Evolutionary conservation across 2,113 vertebrate species (phyloP), one percentile per base, ranked within the genome.

Genomic region (Pachypanchax playfairii): DNA sequence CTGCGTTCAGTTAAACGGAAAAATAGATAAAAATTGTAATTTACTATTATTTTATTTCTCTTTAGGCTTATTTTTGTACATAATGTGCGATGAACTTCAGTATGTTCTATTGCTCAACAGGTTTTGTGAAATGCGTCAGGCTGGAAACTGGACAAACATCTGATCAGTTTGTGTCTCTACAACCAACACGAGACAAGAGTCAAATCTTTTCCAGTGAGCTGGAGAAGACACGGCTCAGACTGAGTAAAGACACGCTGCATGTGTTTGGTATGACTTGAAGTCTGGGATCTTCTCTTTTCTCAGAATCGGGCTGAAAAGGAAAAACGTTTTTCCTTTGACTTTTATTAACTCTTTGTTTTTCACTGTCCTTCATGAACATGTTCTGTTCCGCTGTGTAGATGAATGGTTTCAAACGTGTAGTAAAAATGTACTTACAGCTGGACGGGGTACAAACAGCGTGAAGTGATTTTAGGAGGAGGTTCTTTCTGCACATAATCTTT

Each of bases 131-230:
- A 84, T 78, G 70, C 51, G 82, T 79, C 51, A 70, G 54, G n/a
- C 42, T 61, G 53, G 51, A 58, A 52, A 36, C 64, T 86, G 72
- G 75, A 89, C 57, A 6, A 11, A 80, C 65, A 76, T 87, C 76
- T 81, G 71, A 87, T 73, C n/a, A 65, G 54, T 80, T 50, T 58
- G 15, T 57, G 48, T 43, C 26, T 58, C 38, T 26, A 38, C 44
- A 39, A 26, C 47, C 28, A 50, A 66, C 53, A 67, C 70, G 64
- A 81, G 71, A 65, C 68, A 47, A n/a, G 51, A 56, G 24, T 59
- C 26, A 76, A 65, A 53, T 47, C 52, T 68, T 79, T 73, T 64
- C 70, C 67, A 59, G 21, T 54, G 39, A 61, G 59, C 76, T 57
- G 71, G 59, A 42, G 29, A 75, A 75, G 86, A 77, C 55, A 85